Evolutionary conservation across 2,113 vertebrate genomes (phyloP), one percentile per base, ranked within the genome.

Genomic region (Sander vitreus): DNA sequence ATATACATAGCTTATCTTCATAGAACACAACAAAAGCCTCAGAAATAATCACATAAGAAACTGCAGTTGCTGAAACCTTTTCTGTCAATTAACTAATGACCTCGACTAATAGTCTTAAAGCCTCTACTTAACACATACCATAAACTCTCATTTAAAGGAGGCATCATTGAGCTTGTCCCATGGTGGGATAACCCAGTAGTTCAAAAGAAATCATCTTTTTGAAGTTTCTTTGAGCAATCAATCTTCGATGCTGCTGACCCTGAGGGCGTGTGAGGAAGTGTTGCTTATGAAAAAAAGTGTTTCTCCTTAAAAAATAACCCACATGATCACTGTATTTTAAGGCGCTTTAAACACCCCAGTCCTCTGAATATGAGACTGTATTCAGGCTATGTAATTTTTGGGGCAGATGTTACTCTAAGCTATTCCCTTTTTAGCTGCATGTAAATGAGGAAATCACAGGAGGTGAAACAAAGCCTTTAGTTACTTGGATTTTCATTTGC

Each of bases 401-500:
- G 5, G 1, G 39, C 27, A 55, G 39, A 19, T 45, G 23, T 39
- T 23, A 1, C 19, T 27, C 21, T 69, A 7, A 5, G 2, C 43
- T 39, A 39, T 39, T 39, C 36, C 36, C 36, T 73, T 23, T 23
- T 25, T 47, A 30, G 30, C 19, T 47, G 27, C n/a, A 60, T 68
- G 27, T 80, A 58, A 50, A 69, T 59, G 23, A n/a, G 3, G 30
- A 14, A 23, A 57, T 47, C 15, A 47, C 30, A 11, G 21, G 18
- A 48, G 12, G 19, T 16, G 12, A 12, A 53, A 14, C n/a, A 33
- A 73, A 72, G 39, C 53, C 25, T 54, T 39, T 6, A 25, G 45
- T 5, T 36, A 19, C 33, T 58, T 36, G 70, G 33, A 43, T 74
- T 78, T 76, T 9, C 4, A 78, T 63, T 27, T 64, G 64, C 15